phyloP scores from a whole-genome alignment of 2,113 vertebrate species.

The Amphiprion ocellaris region DNA sequence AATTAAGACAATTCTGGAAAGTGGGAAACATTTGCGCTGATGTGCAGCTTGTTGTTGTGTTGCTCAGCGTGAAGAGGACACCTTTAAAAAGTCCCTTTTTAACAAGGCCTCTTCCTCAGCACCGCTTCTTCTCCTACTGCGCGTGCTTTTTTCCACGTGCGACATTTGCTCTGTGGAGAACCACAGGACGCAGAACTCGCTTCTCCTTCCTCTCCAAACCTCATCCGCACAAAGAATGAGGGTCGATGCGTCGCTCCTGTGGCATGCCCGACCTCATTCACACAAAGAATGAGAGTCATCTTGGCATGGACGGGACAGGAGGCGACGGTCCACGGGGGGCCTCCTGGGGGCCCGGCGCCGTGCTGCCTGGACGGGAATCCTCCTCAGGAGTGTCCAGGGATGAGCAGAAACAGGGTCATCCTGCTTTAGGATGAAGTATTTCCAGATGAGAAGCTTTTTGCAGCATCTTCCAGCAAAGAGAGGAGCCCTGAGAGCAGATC shows the following conservation, averaged over 20 bases:
- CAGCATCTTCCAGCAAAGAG: constrained; percentile 64
- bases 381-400: constrained; percentile 85
- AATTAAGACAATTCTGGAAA: constrained; percentile 82
- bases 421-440: constrained; percentile 79
- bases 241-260: constrained; percentile 83
- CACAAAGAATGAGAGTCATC: constrained; percentile 85
- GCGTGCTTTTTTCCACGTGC: constrained; percentile 78
- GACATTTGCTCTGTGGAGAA: constrained; percentile 65
- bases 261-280: constrained; percentile 84
- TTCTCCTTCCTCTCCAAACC: constrained; percentile 88
- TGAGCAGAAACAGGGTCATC: constrained; percentile 78
- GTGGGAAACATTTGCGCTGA: constrained; percentile 76
- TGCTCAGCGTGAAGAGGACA: constrained; percentile 75
- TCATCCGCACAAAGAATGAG: constrained; percentile 90
- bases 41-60: constrained; percentile 72
- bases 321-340: constrained; percentile 72
- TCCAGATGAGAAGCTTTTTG: constrained; percentile 60
- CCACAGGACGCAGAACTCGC: constrained; percentile 73
- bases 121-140: constrained; percentile 86
- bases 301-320: constrained; percentile 84
- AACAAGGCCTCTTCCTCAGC: constrained; percentile 76
- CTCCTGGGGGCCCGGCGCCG: constrained; percentile 75
- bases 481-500: constrained; percentile 66
- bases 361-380: constrained; percentile 79
- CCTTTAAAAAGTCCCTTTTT: constrained; percentile 78